These are phyloP conservation scores for Cephus pygmeus DNA, from an alignment of 2,888 invertebrate species.

Conservation along the genomic window DNA sequence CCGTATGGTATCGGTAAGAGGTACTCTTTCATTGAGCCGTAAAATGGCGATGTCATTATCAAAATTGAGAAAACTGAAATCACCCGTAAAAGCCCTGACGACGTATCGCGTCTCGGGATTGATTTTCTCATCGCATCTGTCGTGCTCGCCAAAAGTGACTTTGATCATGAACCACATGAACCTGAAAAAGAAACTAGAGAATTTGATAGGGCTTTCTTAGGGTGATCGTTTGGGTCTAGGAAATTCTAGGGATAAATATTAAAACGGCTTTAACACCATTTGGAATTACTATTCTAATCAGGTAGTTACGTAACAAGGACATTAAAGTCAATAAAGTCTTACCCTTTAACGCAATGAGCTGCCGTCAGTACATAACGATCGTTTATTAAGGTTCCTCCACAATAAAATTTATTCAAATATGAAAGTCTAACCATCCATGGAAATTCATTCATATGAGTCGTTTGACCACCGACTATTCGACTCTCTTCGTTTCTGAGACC, in stretches of 20 bases:
- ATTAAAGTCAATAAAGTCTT: conserved; percentile 37
- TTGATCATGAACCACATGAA: conserved; percentile 95
- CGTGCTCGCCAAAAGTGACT: conserved; percentile 88
- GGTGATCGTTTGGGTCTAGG: neutral
- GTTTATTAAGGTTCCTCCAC: conserved; percentile 88
- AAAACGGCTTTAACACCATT: neutral
- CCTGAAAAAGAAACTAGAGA: conserved; percentile 68
- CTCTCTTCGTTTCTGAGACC: conserved; percentile 85
- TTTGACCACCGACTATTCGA: conserved; percentile 84
- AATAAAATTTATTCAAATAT: conserved; percentile 90
- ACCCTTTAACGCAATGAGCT: conserved; percentile 93
- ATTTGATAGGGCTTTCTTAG: conserved; percentile 12
- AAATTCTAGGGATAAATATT: neutral
- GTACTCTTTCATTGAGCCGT: conserved; percentile 83
- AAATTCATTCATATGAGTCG: conserved; percentile 82
- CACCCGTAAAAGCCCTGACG: conserved; percentile 79
- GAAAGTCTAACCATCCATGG: conserved; percentile 91
- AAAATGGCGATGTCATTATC: conserved; percentile 89
- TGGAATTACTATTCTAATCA: neutral
- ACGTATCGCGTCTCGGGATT: conserved; percentile 81
- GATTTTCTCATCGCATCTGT: conserved; percentile 79
- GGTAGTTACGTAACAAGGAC: neutral
- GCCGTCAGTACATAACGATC: conserved; percentile 90
- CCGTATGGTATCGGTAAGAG: conserved; percentile 80
- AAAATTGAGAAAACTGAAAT: conserved; percentile 87